Percentiles rank a stretch among this genome's conserved stretches.
Evolutionary conservation across 2,888 invertebrate genomes (phyloP).

Genomic region (Lumbricus terrestris): DNA sequence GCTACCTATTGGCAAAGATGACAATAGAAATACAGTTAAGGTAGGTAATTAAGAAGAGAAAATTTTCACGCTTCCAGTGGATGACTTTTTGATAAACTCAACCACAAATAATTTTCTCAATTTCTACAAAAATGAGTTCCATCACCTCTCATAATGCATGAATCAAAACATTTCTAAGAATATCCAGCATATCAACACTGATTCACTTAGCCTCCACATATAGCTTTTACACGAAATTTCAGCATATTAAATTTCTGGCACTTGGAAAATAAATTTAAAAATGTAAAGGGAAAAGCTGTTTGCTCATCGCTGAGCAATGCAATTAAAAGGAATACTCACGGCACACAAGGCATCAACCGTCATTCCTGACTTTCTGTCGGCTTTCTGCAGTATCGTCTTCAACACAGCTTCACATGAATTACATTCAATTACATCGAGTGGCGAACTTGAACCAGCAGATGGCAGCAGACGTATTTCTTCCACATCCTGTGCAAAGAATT

Average conservation of each 20-base stretch:
- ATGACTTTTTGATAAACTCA: not conserved
- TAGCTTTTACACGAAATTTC: not conserved
- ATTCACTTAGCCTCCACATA: no score
- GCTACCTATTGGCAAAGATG: no score
- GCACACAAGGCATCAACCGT: constrained; percentile 48
- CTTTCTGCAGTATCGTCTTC: constrained; percentile 44
- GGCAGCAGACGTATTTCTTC: not conserved
- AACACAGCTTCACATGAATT: not conserved
- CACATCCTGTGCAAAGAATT: not conserved
- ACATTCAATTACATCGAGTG: not conserved
- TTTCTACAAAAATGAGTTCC: not conserved
- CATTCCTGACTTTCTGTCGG: constrained; percentile 41
- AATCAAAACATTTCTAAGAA: not conserved
- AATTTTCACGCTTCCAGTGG: no score
- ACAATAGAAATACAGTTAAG: no score
- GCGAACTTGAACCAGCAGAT: not conserved
- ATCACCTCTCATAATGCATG: not conserved
- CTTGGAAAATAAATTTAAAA: not conserved
- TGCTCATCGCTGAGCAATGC: not conserved
- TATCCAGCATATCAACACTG: not conserved
- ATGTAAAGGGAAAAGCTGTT: not conserved
- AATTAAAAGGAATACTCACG: constrained; percentile 41
- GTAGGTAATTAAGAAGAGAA: no score
- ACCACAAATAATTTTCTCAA: not conserved
- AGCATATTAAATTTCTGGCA: not conserved